A percentile compares a stretch with the other conserved stretches of the same genome.
These are phyloP conservation scores for Akabosia matsudoensis DNA, from an alignment of 1,140 invertebrate genomes.

Conservation along the genomic window DNA sequence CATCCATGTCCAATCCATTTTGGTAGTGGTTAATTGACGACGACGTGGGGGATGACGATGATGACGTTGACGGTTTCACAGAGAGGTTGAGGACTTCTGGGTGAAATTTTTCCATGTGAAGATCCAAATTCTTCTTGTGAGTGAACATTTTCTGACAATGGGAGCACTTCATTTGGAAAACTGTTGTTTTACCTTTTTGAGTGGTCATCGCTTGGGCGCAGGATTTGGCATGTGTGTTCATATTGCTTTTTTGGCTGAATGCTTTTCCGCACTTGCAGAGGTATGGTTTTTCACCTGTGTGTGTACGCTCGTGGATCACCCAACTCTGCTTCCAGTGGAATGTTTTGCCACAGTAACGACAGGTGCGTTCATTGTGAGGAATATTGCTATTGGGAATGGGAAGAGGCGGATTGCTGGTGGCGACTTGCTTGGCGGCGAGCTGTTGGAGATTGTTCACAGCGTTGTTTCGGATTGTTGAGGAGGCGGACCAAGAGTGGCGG, in stretches of 20 bases:
- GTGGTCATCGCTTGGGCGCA: slow-evolving; percentile 18
- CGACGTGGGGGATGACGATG: neutral
- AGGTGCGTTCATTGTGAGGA: slow-evolving; percentile 15
- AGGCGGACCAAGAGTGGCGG: neutral
- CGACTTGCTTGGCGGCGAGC: neutral
- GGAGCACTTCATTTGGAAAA: slow-evolving; percentile 25
- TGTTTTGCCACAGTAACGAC: slow-evolving; percentile 3
- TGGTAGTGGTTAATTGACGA: neutral
- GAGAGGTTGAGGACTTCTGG: slow-evolving; percentile 15
- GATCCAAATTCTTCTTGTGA: slow-evolving; percentile 16
- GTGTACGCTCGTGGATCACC: slow-evolving; percentile 21
- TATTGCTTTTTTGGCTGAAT: slow-evolving; percentile 10
- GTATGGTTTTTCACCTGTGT: slow-evolving; percentile 20
- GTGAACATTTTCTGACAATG: slow-evolving; percentile 26
- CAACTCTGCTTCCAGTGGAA: slow-evolving; percentile 25
- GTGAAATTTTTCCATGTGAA: slow-evolving; percentile 19
- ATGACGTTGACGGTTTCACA: neutral
- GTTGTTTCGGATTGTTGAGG: neutral
- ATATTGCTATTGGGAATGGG: neutral
- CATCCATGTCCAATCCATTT: neutral
- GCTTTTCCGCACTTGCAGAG: slow-evolving; percentile 13
- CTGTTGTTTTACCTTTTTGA: slow-evolving; percentile 11
- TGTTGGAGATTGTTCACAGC: neutral
- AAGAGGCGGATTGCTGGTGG: neutral
- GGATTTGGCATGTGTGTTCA: slow-evolving; percentile 19